phyloP scores from a whole-genome alignment of 2,113 vertebrate species.

The Poeciliopsis retropinna region DNA sequence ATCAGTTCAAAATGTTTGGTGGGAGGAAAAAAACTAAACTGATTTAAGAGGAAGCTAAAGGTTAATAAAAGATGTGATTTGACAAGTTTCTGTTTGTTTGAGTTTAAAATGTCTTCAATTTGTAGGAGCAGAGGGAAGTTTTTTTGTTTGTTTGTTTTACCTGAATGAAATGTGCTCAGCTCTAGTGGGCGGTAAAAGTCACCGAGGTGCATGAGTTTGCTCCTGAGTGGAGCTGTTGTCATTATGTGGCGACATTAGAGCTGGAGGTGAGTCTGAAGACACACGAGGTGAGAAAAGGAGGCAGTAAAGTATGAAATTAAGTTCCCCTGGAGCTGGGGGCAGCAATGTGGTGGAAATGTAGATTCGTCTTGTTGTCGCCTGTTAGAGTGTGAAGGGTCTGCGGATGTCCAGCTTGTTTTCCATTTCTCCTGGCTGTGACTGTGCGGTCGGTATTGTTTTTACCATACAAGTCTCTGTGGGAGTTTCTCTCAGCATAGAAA shows the following conservation, averaged over 20 bases:
- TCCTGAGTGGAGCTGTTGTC: background rate
- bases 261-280: background rate
- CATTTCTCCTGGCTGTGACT: background rate
- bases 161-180: background rate
- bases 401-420: slow-evolving; percentile 5
- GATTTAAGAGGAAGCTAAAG: background rate
- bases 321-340: background rate
- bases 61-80: background rate
- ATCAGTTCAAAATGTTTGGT: too few species aligned
- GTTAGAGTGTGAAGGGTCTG: background rate
- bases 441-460: background rate
- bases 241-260: background rate
- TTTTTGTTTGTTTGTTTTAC: background rate
- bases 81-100: background rate
- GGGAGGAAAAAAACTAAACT: background rate
- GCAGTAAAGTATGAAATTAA: slow-evolving; percentile 31
- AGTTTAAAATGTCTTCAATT: background rate
- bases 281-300: slow-evolving; percentile 8
- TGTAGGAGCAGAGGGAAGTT: background rate
- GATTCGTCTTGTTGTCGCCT: background rate
- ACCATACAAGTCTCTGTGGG: background rate
- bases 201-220: background rate
- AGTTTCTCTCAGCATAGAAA: background rate
- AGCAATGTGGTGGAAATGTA: background rate
- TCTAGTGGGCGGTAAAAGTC: background rate